Evolutionary conservation across 2,113 vertebrate genomes (phyloP).

Genomic region (Nibea albiflora): DNA sequence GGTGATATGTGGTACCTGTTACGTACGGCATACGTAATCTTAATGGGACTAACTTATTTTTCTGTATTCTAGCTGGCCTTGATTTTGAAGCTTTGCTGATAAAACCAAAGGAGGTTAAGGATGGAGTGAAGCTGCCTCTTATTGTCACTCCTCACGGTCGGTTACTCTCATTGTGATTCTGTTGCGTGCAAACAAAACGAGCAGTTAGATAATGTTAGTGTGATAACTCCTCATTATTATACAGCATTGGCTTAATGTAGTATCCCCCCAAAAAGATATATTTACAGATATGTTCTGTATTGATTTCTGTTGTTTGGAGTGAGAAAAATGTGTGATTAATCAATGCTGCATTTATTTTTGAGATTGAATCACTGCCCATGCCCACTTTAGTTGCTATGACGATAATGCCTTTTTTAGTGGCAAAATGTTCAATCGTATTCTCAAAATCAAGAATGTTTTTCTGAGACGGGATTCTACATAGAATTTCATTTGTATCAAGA

Average conservation of each 20-base stretch:
- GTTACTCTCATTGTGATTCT: conserved; percentile 49
- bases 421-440: conserved; percentile 10
- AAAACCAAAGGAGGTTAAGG: conserved; percentile 83
- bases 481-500: neutral
- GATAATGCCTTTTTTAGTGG: conserved; percentile 1
- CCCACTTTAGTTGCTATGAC: conserved; percentile 50
- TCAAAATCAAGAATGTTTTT: conserved; percentile 20
- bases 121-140: conserved; percentile 86
- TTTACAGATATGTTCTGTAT: neutral
- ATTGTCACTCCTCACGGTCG: conserved; percentile 93
- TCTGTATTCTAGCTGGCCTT: conserved; percentile 84
- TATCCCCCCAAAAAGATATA: neutral
- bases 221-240: neutral
- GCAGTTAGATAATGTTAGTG: neutral
- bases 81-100: conserved; percentile 93
- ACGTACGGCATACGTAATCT: neutral
- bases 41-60: neutral
- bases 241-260: neutral
- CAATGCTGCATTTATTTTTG: conserved; percentile 32
- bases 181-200: neutral
- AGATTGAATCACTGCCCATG: conserved; percentile 17
- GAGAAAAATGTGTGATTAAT: conserved; percentile 17
- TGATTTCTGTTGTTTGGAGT: neutral
- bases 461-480: neutral
- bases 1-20: neutral